Conservation (phyloP, 2,113 vertebrate species). For the rabbit (Oryctolagus cuniculus) region mOryCun1.1 NC_091433.1:62236501-62237000, state of each 20-base stretch:
- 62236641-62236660: background rate
- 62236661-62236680: background rate
- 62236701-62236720: background rate
- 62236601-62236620: rapidly evolving
- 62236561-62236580: background rate
- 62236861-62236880: background rate
- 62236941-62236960: background rate
- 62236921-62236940: rapidly evolving
- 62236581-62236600: rapidly evolving
- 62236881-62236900: background rate
- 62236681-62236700: no score
- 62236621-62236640: background rate
- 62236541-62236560: background rate
- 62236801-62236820: rapidly evolving
- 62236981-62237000: background rate
- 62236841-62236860: background rate
- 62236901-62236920: background rate
- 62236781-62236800: background rate
- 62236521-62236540: background rate
- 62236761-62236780: background rate
- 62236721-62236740: background rate
- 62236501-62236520: background rate
- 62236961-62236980: background rate
- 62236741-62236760: background rate
- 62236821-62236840: background rate